Base-by-base conservation (phyloP, 2,113 vertebrate species). In the Megaceryle torquata region DNA sequence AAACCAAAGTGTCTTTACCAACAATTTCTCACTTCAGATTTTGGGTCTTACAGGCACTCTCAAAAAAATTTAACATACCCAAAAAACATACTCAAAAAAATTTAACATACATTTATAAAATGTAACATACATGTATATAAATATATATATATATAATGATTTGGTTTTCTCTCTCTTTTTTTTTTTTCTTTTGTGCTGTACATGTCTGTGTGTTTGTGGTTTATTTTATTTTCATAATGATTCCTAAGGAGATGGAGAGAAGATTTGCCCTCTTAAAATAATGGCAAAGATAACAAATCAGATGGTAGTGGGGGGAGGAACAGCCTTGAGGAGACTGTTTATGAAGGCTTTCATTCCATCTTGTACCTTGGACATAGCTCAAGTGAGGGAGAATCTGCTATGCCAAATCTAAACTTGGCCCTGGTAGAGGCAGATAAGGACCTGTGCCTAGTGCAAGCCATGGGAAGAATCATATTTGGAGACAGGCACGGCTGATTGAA, bases 391-490 rank as follows among this genome's bases (percentile, higher is more conserved):
- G 91, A 97, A 91, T 93, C 95, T 95, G 86, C 95, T 95, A 69
- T 96, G 96, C 96, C 95, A 96, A 95, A 93, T 95, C 93, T 95
- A 95, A 95, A 95, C 94, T 97, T 97, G 96, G 96, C 95, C 93
- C 95, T 95, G 94, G 94, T 79, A 93, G 87, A 93, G 74, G 95
- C 93, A 97, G 91, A 97, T 97, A 97, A 97, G 94, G 89, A 96
- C 93, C 94, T 79, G 74, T 94, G 95, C 93, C 96, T 95, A 87
- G 86, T 68, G 83, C 84, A 86, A 97, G 81, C 81, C 93, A 92
- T 97, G 96, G 93, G 95, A 95, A 96, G 94, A 92, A 89, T 95
- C 84, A 7, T 79, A 61, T 75, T 92, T 92, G 91, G 86, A 95
- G 95, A 89, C 94, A 97, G 86, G 83, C 96, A 72, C 70, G 93